Evolutionary conservation across 2,888 invertebrate species (phyloP).

Genomic region (Drosophila nr. fundita): DNA sequence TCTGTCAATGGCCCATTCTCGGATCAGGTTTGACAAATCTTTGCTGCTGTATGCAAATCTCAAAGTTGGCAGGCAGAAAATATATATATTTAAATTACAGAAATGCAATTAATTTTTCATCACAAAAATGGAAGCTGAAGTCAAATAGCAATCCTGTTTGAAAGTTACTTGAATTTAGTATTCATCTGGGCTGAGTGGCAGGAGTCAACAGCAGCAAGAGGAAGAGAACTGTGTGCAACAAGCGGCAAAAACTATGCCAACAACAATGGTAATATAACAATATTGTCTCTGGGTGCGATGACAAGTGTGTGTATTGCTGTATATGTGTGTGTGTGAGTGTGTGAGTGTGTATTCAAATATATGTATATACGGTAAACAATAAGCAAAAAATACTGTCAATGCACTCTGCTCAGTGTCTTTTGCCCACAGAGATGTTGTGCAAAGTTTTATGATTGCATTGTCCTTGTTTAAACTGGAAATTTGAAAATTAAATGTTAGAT

Average conservation of each 20-base stretch:
- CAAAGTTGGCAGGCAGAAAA: neutral
- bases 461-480: slow-evolving; percentile 23
- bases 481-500: slow-evolving; percentile 56
- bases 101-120: slow-evolving; percentile 16
- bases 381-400: slow-evolving; percentile 17
- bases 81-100: slow-evolving; percentile 7
- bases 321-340: neutral
- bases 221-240: slow-evolving; percentile 21
- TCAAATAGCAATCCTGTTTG: neutral
- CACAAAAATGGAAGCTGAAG: neutral
- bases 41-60: neutral
- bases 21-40: neutral
- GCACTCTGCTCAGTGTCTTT: slow-evolving; percentile 16
- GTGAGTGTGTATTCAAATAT: slow-evolving; percentile 7
- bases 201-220: slow-evolving; percentile 6
- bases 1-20: neutral
- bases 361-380: slow-evolving; percentile 25
- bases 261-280: slow-evolving; percentile 31
- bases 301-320: neutral
- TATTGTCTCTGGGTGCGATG: slow-evolving; percentile 18
- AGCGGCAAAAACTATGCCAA: slow-evolving; percentile 23
- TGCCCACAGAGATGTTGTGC: slow-evolving; percentile 10
- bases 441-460: slow-evolving; percentile 33
- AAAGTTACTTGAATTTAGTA: slow-evolving; percentile 3
- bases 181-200: slow-evolving; percentile 4